A percentile compares a stretch with the other conserved stretches of the same genome.
Conservation (phyloP, 2,113 vertebrate genomes). For the Castor canadensis region DNA sequence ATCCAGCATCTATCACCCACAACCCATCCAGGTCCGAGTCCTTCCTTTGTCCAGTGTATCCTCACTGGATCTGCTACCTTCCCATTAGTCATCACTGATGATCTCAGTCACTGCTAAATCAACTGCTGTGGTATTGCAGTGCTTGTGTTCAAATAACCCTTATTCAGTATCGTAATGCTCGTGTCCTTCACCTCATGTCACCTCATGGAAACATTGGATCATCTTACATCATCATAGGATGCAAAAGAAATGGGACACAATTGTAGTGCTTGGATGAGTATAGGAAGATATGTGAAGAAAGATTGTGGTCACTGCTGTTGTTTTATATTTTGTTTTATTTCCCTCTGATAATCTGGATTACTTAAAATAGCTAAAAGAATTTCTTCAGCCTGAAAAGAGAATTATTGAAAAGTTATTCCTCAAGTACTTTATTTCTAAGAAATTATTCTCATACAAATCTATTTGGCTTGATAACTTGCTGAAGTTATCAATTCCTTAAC, state of each 20-base stretch:
- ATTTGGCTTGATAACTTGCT: not conserved
- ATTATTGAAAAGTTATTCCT: not conserved
- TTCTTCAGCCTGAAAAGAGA: not conserved
- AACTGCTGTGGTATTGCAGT: not conserved
- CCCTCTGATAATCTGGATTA: not conserved
- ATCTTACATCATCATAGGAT: too few relatives aligned
- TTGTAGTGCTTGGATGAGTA: not conserved
- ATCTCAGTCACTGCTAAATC: not conserved
- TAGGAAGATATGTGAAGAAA: not conserved
- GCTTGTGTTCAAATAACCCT: not conserved
- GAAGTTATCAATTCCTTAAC: not conserved
- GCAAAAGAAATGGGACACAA: too few relatives aligned
- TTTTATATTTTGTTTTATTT: not conserved
- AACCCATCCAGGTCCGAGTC: not conserved
- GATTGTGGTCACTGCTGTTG: not conserved
- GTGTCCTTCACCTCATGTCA: not conserved
- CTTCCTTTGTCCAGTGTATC: not conserved
- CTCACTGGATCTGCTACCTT: not conserved
- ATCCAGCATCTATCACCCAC: not conserved
- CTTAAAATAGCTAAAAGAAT: not conserved
- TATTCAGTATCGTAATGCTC: not conserved
- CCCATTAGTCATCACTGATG: not conserved
- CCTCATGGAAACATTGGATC: not conserved
- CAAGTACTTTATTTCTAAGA: not conserved
- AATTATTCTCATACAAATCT: not conserved